Evolutionary conservation across 2,113 vertebrate species (phyloP), one percentile per base, ranked within the genome.

Genomic region (Tragelaphus buxtoni): DNA sequence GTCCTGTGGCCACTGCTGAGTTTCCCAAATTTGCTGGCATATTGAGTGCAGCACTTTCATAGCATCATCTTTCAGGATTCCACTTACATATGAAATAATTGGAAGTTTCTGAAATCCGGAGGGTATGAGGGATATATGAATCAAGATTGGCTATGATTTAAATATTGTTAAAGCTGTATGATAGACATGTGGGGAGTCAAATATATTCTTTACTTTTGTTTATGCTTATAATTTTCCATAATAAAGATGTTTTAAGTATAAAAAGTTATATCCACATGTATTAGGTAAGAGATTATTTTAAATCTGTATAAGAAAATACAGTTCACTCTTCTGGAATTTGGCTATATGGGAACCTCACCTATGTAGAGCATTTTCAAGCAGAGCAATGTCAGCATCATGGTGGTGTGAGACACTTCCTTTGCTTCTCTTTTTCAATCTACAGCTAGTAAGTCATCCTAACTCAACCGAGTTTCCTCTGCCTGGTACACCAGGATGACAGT

Each of bases 141-240:
- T 93, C 9, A 81, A 58, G 6, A 82, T 18, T 61, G 30, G 0
- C 45, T 3, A 58, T 81, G 4, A 85, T 56, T 80, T 93, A 11
- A 63, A 56, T 80, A 17, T 47, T 76, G 5, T 51, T 91, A 18
- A 93, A 60, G 5, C 18, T 76, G 5, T 65, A 18, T 72, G 12
- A 90, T 56, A 9, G 16, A 32, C 56, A 39, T 56, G 35, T 95
- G 11, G 5, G 28, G 17, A 2, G 32, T 55, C 7, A 51, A 88
- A 18, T 45, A 22, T 56, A 55, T 93, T 55, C 20, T 61, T 51
- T 47, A 51, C 13, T 87, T 93, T 76, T 76, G 14, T 81, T 94
- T 88, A 74, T 94, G 17, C 86, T 95, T 92, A 93, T 53, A 55
- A 83, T 83, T 56, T 96, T 74, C n/a, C 83, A 61, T 61, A n/a